Percentiles rank a stretch among this genome's conserved stretches.
These are phyloP conservation scores for Zaprionus bogoriensis DNA, from an alignment of 2,888 invertebrate species.

Conservation along the genomic window DNA sequence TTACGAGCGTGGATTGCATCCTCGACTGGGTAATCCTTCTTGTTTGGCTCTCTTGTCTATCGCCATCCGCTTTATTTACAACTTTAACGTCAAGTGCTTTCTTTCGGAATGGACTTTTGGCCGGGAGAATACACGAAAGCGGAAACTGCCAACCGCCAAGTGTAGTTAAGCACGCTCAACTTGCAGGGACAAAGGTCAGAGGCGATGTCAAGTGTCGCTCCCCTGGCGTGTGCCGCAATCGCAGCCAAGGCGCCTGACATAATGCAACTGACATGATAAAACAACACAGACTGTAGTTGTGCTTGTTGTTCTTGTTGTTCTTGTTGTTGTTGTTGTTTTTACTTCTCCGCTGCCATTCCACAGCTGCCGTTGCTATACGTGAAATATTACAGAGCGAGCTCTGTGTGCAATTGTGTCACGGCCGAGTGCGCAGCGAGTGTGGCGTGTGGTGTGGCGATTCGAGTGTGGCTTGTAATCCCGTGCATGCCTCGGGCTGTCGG, in stretches of 20 bases:
- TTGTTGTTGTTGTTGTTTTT: neutral
- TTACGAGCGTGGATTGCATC: no score
- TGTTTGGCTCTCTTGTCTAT: neutral
- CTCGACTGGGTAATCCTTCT: neutral
- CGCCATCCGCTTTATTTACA: neutral
- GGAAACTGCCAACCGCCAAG: neutral
- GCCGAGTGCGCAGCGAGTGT: conserved; percentile 19
- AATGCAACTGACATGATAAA: conserved; percentile 54
- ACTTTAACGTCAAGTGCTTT: neutral
- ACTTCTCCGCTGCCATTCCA: neutral
- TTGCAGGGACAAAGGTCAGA: conserved; percentile 24
- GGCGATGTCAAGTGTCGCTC: conserved; percentile 20
- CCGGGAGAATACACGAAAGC: neutral
- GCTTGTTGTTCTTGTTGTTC: neutral
- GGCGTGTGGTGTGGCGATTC: no score
- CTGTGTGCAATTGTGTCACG: conserved; percentile 41
- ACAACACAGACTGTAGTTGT: conserved; percentile 5
- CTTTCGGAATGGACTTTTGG: neutral
- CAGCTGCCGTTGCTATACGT: conserved; percentile 5
- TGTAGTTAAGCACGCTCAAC: conserved; percentile 7
- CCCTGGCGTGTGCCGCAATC: conserved; percentile 23
- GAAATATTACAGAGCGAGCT: conserved; percentile 28
- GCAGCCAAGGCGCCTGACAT: conserved; percentile 31
- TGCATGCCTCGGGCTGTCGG: neutral
- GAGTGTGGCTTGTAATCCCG: no score